A percentile compares a stretch with the other conserved stretches of the same genome.
These are phyloP conservation scores for Xestobium rufovillosum DNA, from an alignment of 2,888 invertebrate species.

Conservation along the genomic window DNA sequence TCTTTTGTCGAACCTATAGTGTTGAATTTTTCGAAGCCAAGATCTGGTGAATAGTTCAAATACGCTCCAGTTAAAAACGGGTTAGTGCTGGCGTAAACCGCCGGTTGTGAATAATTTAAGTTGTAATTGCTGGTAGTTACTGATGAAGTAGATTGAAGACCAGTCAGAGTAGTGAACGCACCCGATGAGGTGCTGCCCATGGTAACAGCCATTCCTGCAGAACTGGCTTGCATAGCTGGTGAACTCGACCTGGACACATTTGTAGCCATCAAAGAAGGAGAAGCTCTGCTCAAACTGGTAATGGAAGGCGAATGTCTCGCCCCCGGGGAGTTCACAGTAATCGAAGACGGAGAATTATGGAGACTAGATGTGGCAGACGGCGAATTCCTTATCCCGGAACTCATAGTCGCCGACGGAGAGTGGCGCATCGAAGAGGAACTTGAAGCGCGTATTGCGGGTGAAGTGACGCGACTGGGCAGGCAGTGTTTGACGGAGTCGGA, in stretches of 20 bases:
- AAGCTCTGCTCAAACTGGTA: slow-evolving; percentile 41
- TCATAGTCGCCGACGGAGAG: slow-evolving; percentile 33
- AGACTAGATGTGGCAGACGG: slow-evolving; percentile 35
- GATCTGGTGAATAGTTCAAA: slow-evolving; percentile 37
- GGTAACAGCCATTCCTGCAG: slow-evolving; percentile 56
- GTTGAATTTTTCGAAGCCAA: slow-evolving; percentile 36
- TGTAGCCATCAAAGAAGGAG: slow-evolving; percentile 37
- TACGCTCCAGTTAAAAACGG: slow-evolving; percentile 51
- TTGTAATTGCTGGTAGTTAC: slow-evolving; percentile 34
- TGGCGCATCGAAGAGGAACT: slow-evolving; percentile 41
- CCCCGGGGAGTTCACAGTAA: slow-evolving; percentile 37
- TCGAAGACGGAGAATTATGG: slow-evolving; percentile 35
- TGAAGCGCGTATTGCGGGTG: slow-evolving; percentile 43
- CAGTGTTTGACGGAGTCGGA: slow-evolving; percentile 66
- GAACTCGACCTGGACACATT: slow-evolving; percentile 36
- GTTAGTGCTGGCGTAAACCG: slow-evolving; percentile 49
- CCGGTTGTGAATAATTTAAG: slow-evolving; percentile 28
- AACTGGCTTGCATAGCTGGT: slow-evolving; percentile 48
- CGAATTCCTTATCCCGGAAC: slow-evolving; percentile 32
- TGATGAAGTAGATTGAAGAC: slow-evolving; percentile 36
- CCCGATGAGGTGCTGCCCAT: slow-evolving; percentile 41
- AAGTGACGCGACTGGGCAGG: slow-evolving; percentile 42
- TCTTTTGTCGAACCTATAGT: slow-evolving; percentile 36
- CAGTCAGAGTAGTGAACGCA: slow-evolving; percentile 37
- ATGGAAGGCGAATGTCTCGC: slow-evolving; percentile 37